phyloP scores from a whole-genome alignment of 2,797 vertebrate genomes.

The Rhincodon typus region DNA sequence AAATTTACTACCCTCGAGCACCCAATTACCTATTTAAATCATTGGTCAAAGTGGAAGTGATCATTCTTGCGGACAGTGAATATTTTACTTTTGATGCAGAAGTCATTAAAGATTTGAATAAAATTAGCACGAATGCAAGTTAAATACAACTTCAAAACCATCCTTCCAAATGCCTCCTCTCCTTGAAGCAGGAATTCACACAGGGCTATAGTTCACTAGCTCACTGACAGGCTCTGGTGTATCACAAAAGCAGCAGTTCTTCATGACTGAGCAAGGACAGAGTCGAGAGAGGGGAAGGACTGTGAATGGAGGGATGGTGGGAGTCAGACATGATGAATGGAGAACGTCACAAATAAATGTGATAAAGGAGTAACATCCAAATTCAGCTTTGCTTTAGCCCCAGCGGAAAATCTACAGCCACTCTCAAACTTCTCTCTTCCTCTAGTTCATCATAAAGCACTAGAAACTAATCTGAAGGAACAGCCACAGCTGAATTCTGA shows the following conservation, averaged over 20 bases:
- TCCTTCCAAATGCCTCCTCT: not conserved
- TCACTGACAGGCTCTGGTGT: not conserved
- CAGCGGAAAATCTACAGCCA: not conserved
- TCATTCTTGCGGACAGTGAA: not conserved
- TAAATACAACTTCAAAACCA: not conserved
- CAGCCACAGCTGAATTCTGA: not conserved
- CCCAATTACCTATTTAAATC: not conserved
- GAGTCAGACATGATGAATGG: too few species aligned
- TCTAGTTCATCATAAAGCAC: not conserved
- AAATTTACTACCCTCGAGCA: not conserved
- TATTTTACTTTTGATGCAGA: not conserved
- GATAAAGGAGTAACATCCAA: not conserved
- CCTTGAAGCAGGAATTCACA: not conserved
- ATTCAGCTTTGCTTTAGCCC: not conserved
- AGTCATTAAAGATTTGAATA: not conserved
- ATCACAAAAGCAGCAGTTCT: not conserved
- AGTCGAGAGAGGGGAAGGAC: not conserved
- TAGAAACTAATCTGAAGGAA: not conserved
- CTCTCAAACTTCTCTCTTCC: not conserved
- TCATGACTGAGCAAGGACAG: not conserved
- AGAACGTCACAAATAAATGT: not conserved
- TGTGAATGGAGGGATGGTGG: not conserved
- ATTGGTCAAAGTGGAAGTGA: not conserved
- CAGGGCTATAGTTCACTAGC: too few species aligned
- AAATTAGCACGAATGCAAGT: not conserved